A percentile compares a stretch with the other conserved stretches of the same genome.
phyloP scores from a whole-genome alignment of 2,113 vertebrate species.

The Dipodomys spectabilis region DNA sequence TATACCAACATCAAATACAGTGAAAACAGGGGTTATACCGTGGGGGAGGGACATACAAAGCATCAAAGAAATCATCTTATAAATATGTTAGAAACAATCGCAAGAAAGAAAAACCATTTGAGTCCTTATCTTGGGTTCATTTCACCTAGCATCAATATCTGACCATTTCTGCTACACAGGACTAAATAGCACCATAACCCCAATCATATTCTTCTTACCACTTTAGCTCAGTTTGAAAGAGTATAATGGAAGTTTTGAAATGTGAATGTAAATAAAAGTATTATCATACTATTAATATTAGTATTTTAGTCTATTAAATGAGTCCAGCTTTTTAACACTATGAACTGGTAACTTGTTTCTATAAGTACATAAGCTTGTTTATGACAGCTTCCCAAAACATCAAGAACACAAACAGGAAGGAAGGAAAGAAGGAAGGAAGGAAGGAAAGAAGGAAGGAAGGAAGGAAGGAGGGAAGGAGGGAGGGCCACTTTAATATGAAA shows the following conservation, averaged over 20 bases:
- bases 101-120: too few relatives aligned
- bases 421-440: too few relatives aligned
- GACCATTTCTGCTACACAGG: background rate
- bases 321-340: background rate
- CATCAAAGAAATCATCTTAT: too few relatives aligned
- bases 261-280: background rate
- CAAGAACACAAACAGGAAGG: background rate
- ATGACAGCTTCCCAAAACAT: background rate
- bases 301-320: background rate
- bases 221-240: slow-evolving; percentile 38
- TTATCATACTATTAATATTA: background rate
- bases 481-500: background rate
- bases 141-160: too few relatives aligned
- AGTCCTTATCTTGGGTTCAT: too few relatives aligned
- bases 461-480: too few relatives aligned
- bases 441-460: too few relatives aligned
- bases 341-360: background rate
- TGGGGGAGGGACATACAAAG: too few relatives aligned
- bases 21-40: too few relatives aligned
- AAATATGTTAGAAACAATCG: too few relatives aligned
- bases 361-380: background rate
- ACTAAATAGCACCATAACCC: background rate
- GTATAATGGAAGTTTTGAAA: slow-evolving; percentile 42
- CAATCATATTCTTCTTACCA: background rate
- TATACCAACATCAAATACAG: too few relatives aligned